Evolutionary conservation across 2,888 invertebrate genomes (phyloP), one percentile per base, ranked within the genome.

Genomic region (Xylota segnis): DNA sequence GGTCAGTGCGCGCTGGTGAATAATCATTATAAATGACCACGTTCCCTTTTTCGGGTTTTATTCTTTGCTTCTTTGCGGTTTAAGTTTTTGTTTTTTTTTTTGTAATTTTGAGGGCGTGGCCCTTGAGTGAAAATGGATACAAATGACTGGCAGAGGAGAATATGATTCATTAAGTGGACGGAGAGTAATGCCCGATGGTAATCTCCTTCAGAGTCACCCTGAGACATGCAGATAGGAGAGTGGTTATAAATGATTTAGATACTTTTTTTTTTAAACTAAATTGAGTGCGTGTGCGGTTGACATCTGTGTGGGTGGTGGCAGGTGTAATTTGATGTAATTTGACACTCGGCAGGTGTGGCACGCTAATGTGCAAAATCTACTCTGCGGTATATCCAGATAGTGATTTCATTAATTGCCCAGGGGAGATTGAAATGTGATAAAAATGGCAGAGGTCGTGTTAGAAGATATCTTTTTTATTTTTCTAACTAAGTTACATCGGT

Each of bases 121-220:
- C 50, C 54, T 68, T 16, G 14, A 58, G 4, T 58, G 66, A 40
- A 54, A 50, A 58, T 74, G 29, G 47, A 32, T 59, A 74, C 32
- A 58, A 79, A 74, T 65, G 63, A 68, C 32, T 18, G 47, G 10
- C 56, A 40, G 23, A 47, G n/a, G 54, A 66, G 68, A 83, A 76
- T 81, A 84, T 84, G 84, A 84, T 81, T 84, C 84, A 84, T 75
- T 68, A 76, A 81, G 84, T 81, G 84, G 81, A 75, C 81, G 58
- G 45, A 71, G 74, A 83, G 45, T 83, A 78, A 83, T 83, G 70
- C 18, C 76, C 54, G 86, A 82, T 86, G 76, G 68, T 76, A 66
- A 86, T 82, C 82, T 72, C 12, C 65, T 58, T 40, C n/a, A 72
- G 37, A 65, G 47, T 40, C 45, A 71, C 61, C 79, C 45, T 61